Conservation (phyloP, 2,113 vertebrate species). For the Psittacus erithacus region DNA sequence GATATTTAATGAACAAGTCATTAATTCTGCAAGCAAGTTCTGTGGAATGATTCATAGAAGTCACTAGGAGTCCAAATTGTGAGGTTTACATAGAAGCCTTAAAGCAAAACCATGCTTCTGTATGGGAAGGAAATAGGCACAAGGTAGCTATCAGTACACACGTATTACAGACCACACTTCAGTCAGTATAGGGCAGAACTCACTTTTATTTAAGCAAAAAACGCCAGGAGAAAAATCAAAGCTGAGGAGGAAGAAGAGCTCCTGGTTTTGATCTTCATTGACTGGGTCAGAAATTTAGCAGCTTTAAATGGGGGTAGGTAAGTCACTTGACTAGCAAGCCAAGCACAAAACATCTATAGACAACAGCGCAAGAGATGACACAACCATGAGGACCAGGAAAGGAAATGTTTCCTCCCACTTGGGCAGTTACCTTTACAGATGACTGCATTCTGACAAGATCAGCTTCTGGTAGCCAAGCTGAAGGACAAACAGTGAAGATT, state of each 20-base stretch:
- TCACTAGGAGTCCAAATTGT: neutral
- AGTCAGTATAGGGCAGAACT: neutral
- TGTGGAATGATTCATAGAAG: neutral
- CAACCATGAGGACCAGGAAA: neutral
- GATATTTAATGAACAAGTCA: neutral
- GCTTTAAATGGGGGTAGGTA: neutral
- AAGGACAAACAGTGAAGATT: neutral
- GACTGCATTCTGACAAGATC: neutral
- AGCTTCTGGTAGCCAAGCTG: neutral
- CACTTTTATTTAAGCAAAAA: neutral
- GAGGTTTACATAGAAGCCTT: neutral
- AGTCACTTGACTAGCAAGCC: neutral
- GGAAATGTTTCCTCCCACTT: neutral
- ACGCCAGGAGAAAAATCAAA: neutral
- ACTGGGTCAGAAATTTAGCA: neutral
- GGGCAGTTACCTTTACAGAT: neutral
- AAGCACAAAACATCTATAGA: neutral
- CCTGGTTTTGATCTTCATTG: neutral
- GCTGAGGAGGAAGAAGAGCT: neutral
- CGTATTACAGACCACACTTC: neutral
- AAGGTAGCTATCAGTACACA: neutral
- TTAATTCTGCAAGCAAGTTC: neutral
- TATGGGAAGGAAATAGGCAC: neutral
- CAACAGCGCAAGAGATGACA: neutral
- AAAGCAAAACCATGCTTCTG: neutral